A percentile compares a stretch with the other conserved stretches of the same genome.
These are phyloP conservation scores for Taeniopygia guttata DNA, from an alignment of 2,797 vertebrate species.

Conservation along the genomic window DNA sequence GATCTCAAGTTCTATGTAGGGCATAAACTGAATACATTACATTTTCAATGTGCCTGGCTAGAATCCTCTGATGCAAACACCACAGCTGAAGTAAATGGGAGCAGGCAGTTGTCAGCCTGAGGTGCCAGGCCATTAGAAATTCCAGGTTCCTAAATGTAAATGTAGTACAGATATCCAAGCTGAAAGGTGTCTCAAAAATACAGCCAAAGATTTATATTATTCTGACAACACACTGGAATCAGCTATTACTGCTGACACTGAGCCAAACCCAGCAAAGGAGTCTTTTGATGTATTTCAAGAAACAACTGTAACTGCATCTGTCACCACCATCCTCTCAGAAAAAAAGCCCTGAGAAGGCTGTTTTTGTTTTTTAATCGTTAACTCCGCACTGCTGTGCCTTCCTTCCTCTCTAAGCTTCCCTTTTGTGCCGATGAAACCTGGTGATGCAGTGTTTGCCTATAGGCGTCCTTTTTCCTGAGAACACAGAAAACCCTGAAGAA, in stretches of 20 bases:
- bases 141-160: conserved; percentile 6
- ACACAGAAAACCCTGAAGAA: conserved; percentile 18
- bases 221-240: not conserved
- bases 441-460: conserved; percentile 47
- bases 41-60: not conserved
- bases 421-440: conserved; percentile 52
- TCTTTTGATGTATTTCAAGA: conserved; percentile 34
- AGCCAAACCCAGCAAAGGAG: not conserved
- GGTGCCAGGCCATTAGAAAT: not conserved
- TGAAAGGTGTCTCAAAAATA: not conserved
- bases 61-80: not conserved
- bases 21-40: conserved; percentile 21
- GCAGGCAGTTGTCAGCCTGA: not conserved
- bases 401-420: conserved; percentile 67
- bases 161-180: not conserved
- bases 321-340: conserved; percentile 4
- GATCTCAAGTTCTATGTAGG: conserved; percentile 22
- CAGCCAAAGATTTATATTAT: not conserved
- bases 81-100: not conserved
- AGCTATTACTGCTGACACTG: not conserved
- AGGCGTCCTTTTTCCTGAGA: conserved; percentile 40
- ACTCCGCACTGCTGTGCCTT: conserved; percentile 24
- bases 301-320: not conserved
- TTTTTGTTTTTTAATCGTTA: conserved; percentile 35
- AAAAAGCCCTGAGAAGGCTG: not conserved